phyloP scores from a whole-genome alignment of 2,888 invertebrate genomes.

The Leptogaster cylindrica region DNA sequence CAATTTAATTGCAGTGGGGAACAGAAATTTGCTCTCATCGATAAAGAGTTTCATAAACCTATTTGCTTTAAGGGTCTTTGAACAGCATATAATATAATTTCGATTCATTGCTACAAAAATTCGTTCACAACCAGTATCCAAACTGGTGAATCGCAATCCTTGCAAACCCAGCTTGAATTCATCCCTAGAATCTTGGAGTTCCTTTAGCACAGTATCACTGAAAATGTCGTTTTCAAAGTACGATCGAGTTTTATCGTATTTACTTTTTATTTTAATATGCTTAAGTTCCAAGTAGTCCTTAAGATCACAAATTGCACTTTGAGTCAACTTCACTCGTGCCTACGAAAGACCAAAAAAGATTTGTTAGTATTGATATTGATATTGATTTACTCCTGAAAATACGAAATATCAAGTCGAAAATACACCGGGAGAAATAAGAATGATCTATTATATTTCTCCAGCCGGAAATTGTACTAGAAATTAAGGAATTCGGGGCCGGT shows the following conservation, averaged over 20 bases:
- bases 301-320: constrained; percentile 57
- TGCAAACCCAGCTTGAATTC: constrained; percentile 51
- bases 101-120: constrained; percentile 57
- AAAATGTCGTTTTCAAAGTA: constrained; percentile 60
- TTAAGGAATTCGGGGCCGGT: no score
- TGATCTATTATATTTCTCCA: no score
- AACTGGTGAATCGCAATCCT: constrained; percentile 57
- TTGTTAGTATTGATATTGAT: no score
- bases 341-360: no score
- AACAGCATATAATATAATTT: constrained; percentile 58
- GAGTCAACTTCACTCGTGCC: constrained; percentile 59
- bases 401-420: no score
- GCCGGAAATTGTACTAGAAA: no score
- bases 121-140: constrained; percentile 54
- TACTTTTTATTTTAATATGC: constrained; percentile 51
- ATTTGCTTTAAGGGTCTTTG: constrained; percentile 56
- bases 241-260: constrained; percentile 58
- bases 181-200: constrained; percentile 54
- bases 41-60: constrained; percentile 56
- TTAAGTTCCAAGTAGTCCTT: constrained; percentile 54
- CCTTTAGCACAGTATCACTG: constrained; percentile 57
- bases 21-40: constrained; percentile 56
- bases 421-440: no score
- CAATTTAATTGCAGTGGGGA: constrained; percentile 57
- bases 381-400: no score